Conservation (phyloP, 37 sponge, comb jelly and placozoan genomes). For the Agelas oroides region DNA sequence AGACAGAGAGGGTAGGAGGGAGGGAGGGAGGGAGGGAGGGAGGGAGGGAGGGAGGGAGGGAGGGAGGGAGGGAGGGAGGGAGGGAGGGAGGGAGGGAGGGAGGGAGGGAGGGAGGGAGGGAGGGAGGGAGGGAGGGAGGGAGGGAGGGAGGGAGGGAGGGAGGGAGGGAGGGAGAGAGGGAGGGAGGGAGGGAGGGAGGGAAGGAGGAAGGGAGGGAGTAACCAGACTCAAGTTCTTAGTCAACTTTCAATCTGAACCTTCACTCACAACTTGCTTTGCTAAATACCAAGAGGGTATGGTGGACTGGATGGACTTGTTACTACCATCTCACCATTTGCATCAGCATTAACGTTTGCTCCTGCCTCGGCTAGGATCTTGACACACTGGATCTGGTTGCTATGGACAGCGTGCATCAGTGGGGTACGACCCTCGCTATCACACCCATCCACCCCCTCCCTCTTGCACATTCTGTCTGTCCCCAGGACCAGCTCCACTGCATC, state of each 20-base stretch:
- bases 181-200: constrained; percentile 1
- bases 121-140: constrained; percentile 14
- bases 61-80: constrained; percentile 19
- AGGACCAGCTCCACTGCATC: constrained; percentile 65
- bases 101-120: background rate
- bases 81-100: constrained; percentile 1
- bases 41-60: background rate
- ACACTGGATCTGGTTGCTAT: constrained; percentile 61
- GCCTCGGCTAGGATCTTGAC: constrained; percentile 72
- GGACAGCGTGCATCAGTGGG: constrained; percentile 90
- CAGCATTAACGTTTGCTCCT: constrained; percentile 71
- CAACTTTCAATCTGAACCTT: no score
- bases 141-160: background rate
- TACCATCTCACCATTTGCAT: constrained; percentile 51
- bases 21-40: constrained; percentile 12
- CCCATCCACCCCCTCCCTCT: constrained; percentile 63
- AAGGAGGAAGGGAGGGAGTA: background rate
- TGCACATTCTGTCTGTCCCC: constrained; percentile 43
- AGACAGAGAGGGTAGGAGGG: constrained; percentile 9
- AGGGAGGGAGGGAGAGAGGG: constrained; percentile 4
- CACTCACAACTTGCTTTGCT: no score
- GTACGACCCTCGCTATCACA: constrained; percentile 79
- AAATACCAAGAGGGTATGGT: no score
- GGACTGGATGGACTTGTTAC: no score
- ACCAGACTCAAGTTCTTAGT: no score